Conservation (phyloP, 2,888 invertebrate species). For the Eucera pruinosa region DNA sequence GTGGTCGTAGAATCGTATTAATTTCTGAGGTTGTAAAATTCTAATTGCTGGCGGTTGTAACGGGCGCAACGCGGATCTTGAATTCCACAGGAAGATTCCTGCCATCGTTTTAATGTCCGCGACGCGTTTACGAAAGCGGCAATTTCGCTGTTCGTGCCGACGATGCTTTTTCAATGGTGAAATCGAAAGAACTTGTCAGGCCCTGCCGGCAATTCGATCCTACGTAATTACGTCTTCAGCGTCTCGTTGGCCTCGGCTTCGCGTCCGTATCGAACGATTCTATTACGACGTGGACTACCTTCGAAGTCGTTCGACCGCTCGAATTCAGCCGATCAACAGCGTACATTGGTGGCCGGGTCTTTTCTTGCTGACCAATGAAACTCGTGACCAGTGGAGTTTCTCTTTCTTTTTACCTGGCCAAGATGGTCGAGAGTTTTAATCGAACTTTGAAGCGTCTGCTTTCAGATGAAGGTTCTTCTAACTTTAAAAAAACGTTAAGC, state of each 20-base stretch:
- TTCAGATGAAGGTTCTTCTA: background rate
- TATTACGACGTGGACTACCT: slow-evolving; percentile 61
- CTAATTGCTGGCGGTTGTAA: background rate
- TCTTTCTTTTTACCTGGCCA: background rate
- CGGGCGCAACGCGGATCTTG: background rate
- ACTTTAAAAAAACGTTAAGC: background rate
- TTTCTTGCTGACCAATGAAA: slow-evolving; percentile 14
- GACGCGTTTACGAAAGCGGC: slow-evolving; percentile 31
- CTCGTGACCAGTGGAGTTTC: slow-evolving; percentile 7
- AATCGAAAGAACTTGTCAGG: slow-evolving; percentile 52
- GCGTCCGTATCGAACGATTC: slow-evolving; percentile 59
- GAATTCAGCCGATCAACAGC: slow-evolving; percentile 16
- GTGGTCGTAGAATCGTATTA: background rate
- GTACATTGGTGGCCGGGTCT: background rate
- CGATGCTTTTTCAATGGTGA: slow-evolving; percentile 1
- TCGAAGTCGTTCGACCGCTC: slow-evolving; percentile 36
- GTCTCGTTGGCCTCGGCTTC: slow-evolving; percentile 64
- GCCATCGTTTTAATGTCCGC: slow-evolving; percentile 7
- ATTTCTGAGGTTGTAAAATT: slow-evolving; percentile 12
- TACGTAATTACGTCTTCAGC: slow-evolving; percentile 68
- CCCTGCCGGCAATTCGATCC: slow-evolving; percentile 65
- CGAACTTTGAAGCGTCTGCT: background rate
- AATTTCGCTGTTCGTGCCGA: slow-evolving; percentile 12
- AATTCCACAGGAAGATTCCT: background rate
- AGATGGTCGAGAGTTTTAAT: background rate